Evolutionary conservation across 2,888 invertebrate species (phyloP).

Genomic region (Prosopocoilus inquinatus): DNA sequence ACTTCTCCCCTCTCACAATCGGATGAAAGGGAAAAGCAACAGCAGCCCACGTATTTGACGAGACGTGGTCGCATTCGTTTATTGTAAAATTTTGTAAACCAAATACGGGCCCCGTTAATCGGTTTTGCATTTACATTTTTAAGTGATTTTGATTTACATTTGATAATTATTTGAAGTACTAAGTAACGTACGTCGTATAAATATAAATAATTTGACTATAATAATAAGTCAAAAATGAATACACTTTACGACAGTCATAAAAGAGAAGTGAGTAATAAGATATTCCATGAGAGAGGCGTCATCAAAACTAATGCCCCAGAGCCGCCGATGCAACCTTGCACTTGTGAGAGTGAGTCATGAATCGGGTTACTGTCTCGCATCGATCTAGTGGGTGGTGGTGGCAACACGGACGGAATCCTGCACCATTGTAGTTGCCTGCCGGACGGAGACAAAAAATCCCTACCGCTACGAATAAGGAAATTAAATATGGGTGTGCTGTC

Average conservation of each 20-base stretch:
- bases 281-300: not conserved
- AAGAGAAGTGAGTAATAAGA: not conserved
- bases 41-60: too few relatives aligned
- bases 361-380: slow-evolving; percentile 45
- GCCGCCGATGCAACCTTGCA: slow-evolving; percentile 17
- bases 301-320: slow-evolving; percentile 26
- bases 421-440: slow-evolving; percentile 1
- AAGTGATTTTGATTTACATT: too few relatives aligned
- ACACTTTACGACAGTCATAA: too few relatives aligned
- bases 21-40: not conserved
- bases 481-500: slow-evolving; percentile 52
- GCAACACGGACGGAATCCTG: slow-evolving; percentile 8
- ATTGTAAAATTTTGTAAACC: too few relatives aligned
- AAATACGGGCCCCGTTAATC: too few relatives aligned
- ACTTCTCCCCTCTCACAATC: too few relatives aligned
- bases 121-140: too few relatives aligned
- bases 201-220: too few relatives aligned
- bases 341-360: slow-evolving; percentile 38
- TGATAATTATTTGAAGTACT: too few relatives aligned
- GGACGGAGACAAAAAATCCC: slow-evolving; percentile 2
- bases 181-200: too few relatives aligned
- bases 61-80: too few relatives aligned
- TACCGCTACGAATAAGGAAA: slow-evolving; percentile 2
- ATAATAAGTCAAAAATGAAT: too few relatives aligned
- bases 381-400: slow-evolving; percentile 35